Evolutionary conservation across 2,888 invertebrate genomes (phyloP).

Genomic region (Trachelus troglodyta): DNA sequence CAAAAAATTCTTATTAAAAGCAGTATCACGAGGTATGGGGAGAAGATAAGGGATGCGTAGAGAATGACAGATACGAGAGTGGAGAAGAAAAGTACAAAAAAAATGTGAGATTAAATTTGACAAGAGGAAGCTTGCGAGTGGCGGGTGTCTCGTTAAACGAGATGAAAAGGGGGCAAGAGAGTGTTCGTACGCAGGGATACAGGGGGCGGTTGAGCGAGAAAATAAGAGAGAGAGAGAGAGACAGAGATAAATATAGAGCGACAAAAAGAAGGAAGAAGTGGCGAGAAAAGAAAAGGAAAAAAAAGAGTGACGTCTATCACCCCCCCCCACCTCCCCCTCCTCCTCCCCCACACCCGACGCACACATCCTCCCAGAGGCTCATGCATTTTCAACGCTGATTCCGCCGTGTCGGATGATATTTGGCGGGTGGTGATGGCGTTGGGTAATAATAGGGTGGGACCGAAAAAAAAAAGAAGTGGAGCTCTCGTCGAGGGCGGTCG

Average conservation of each 20-base stretch:
- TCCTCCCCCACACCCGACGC: not conserved
- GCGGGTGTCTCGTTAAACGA: not conserved
- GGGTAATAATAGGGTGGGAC: constrained; percentile 1
- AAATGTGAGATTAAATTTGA: not conserved
- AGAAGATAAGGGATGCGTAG: no score
- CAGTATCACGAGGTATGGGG: not conserved
- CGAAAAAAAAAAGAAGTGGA: no score
- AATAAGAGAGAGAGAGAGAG: constrained; percentile 43
- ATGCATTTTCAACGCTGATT: not conserved
- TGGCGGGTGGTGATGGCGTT: not conserved
- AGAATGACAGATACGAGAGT: not conserved
- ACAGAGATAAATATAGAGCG: not conserved
- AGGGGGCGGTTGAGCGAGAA: no score
- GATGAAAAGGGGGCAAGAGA: constrained; percentile 18
- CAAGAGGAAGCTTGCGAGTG: no score
- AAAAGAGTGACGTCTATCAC: not conserved
- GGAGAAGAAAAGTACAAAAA: not conserved
- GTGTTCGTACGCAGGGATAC: constrained; percentile 10
- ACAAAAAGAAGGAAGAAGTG: constrained; percentile 1
- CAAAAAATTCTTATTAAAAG: not conserved
- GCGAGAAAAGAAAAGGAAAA: constrained; percentile 14
- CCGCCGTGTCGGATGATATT: not conserved
- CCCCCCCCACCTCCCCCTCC: not conserved
- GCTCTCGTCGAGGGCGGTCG: constrained; percentile 4
- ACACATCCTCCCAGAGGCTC: not conserved